Evolutionary conservation across 2,888 invertebrate genomes (phyloP).

Genomic region (Synergus japonicus): DNA sequence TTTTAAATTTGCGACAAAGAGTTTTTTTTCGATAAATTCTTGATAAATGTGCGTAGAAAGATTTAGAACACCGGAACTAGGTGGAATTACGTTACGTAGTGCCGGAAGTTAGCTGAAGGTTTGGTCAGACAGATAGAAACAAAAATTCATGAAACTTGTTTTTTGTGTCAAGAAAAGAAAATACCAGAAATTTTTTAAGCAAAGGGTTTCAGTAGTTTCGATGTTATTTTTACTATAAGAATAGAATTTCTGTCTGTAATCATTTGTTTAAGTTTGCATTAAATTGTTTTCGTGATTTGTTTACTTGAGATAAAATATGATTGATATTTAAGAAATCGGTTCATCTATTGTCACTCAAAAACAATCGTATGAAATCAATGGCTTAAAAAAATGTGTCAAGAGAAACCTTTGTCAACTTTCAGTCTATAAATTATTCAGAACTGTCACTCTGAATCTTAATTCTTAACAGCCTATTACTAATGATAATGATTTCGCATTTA

Average conservation of each 20-base stretch:
- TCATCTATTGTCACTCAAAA: neutral
- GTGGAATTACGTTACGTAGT: neutral
- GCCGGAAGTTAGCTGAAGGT: neutral
- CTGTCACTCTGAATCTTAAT: neutral
- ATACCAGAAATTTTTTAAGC: too few species aligned
- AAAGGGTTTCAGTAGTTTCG: neutral
- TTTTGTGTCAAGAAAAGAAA: neutral
- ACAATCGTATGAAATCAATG: neutral
- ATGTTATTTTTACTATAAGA: neutral
- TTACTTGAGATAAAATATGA: neutral
- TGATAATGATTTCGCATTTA: neutral
- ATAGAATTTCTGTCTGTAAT: neutral
- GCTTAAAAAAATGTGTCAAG: neutral
- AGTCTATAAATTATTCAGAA: conserved; percentile 2
- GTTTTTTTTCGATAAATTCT: neutral
- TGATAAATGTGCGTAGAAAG: neutral
- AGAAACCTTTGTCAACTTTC: neutral
- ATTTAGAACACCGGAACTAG: conserved; percentile 12
- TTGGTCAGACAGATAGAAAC: neutral
- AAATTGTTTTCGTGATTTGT: neutral
- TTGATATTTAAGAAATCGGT: neutral
- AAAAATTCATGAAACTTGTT: neutral
- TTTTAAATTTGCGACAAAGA: neutral
- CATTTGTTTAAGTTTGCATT: neutral
- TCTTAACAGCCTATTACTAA: neutral